Evolutionary conservation across 2,888 invertebrate species (phyloP), one percentile per base, ranked within the genome.

Genomic region (Epirrhoe alternata): DNA sequence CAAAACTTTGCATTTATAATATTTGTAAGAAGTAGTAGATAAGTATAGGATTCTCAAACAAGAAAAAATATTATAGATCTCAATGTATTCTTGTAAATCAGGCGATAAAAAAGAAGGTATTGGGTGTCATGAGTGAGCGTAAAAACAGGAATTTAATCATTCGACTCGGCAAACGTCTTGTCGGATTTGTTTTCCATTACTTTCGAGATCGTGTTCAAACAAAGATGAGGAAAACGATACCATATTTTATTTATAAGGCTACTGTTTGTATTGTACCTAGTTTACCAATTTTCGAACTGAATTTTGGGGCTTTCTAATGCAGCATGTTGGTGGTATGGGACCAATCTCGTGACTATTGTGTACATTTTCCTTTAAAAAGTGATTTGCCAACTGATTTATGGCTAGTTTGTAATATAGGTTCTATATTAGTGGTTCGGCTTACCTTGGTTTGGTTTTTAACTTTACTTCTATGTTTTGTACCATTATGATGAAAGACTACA

Each of bases 61-160:
- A 24, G 24, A 24, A 24, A 3, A 24, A 24, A 2, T 3, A 24
- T 24, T 24, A 14, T 47, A 7, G 14, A 47, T 47, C 47, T 12
- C 38, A 42, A 38, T 42, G 35, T 45, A 35, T 50, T 55, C 38
- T 38, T 61, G 51, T 6, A 61, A 50, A 61, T 61, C 55, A 61
- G 61, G 47, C 45, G 10, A 62, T 76, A 72, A 77, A 79, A 72
- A 70, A 74, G 74, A 80, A 51, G 42, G 59, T 38, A 79, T 81
- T 75, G 74, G 71, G 72, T 78, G 65, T 69, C 69, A 61, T 57
- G 60, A 54, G 64, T 45, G 65, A 45, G 35, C 45, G 38, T 57
- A 69, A 74, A 73, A 72, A 70, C 61, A 74, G 68, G 75, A 77
- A 80, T 80, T 78, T 77, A 76, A 80, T 77, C 76, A 73, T 68